Evolutionary conservation across 2,113 vertebrate species (phyloP), one percentile per base, ranked within the genome.

Genomic region (Prietella phreatophila): DNA sequence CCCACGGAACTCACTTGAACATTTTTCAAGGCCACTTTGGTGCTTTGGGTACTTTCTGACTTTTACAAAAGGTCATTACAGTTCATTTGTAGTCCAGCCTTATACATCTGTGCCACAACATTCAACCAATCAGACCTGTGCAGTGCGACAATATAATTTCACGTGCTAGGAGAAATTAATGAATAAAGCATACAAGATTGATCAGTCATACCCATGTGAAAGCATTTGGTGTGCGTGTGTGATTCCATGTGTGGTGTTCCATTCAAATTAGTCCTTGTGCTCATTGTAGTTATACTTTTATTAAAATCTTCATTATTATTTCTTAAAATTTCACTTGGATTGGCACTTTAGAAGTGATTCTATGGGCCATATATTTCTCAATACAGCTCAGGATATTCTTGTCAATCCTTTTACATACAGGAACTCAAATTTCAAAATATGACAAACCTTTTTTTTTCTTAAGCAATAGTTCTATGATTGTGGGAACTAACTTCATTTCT

Each of bases 11-110:
- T 17, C 9, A 47, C 27, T 58, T 47, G 63, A 80, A 60, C 73
- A 75, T 84, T 75, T 20, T 10, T 71, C 30, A 85, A 88, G 79
- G 58, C 88, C 83, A 85, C 11, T 63, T n/a, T 71, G 42, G 76
- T 27, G 42, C 67, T 84, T 19, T 87, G 85, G 25, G 80, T 67
- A 67, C 36, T n/a, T 83, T 56, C 4, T 79, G 56, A 84, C 39
- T 19, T 86, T 33, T 80, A 27, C 30, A 39, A 56, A 10, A 63
- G 39, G 30, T 85, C 58, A 84, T 19, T 63, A 1, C 69, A 33
- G n/a, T 65, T 81, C 5, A 80, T 67, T 75, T 86, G 17, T 17
- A 25, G n/a, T 15, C 8, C 19, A 82, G 15, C 27, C 22, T 39
- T 22, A 27, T 50, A 87, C 15, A 30, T 10, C 65, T 27, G 5